Evolutionary conservation across 2,113 vertebrate species (phyloP), one percentile per base, ranked within the genome.

Genomic region (Erinaceus europaeus): DNA sequence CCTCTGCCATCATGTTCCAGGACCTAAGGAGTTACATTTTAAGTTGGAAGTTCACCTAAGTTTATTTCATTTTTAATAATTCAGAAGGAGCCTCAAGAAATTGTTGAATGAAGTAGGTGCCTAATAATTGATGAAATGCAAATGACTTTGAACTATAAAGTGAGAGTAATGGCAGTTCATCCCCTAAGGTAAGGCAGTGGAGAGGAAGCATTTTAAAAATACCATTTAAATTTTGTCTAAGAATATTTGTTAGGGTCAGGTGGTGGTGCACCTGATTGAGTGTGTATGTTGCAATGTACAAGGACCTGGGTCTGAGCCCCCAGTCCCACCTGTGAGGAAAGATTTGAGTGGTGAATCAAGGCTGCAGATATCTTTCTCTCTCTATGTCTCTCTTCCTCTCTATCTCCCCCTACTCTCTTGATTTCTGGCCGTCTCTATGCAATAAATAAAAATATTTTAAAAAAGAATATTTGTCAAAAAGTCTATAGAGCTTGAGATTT

Each of bases 31-130:
- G 13, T 75, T 92, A 2, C 17, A 34, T 57, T 77, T 79, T 72
- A 89, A 84, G 34, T n/a, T 61, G 11, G 5, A 80, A 3, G 15
- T 75, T 89, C 73, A 87, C 20, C 48, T 6, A 79, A 32, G n/a
- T 18, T 72, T 80, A 80, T 44, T 62, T 32, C 62, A 34, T 84
- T 91, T 92, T 81, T 40, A 91, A 73, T 91, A 38, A 90, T 69
- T 87, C 84, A 84, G 40, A 79, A 80, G 62, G 32, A 42, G 55
- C 83, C 38, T 90, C 50, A 77, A 87, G 44, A 90, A 71, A 82
- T n/a, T 36, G 25, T 91, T 12, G 29, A 68, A 81, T 88, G 32
- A 81, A 68, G 73, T 21, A 68, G 42, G 1, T 44, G 18, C 42
- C 73, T 80, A 90, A 87, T 76, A 76, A 76, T 21, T 77, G 74